phyloP scores from a whole-genome alignment of 1,140 invertebrate species.

The Amphibalanus amphitrite region DNA sequence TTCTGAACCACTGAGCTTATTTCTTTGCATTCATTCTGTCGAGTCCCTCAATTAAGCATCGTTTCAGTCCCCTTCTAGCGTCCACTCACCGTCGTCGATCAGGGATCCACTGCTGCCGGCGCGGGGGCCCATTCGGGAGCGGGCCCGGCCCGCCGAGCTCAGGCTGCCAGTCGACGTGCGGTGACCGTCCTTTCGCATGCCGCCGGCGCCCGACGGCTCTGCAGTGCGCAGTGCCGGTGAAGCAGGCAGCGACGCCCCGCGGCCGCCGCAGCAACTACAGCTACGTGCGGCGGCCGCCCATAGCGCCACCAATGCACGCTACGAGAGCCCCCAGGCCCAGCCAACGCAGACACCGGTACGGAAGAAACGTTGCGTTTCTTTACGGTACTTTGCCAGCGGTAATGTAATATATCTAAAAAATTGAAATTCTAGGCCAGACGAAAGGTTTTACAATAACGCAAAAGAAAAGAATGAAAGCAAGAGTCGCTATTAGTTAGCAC shows the following conservation, averaged over 20 bases:
- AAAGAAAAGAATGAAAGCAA: too few relatives aligned
- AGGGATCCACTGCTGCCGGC: background rate
- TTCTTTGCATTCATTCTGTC: too few relatives aligned
- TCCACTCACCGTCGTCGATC: background rate
- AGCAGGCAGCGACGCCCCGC: background rate
- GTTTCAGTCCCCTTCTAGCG: too few relatives aligned
- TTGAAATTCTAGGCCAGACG: too few relatives aligned
- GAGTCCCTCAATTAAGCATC: too few relatives aligned
- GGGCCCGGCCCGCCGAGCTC: background rate
- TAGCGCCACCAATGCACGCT: background rate
- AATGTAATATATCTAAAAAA: too few relatives aligned
- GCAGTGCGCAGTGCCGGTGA: background rate
- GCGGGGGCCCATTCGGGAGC: background rate
- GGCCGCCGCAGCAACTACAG: background rate
- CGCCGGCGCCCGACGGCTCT: background rate
- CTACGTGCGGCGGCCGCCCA: background rate
- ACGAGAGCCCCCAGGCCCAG: background rate
- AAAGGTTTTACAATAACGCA: too few relatives aligned
- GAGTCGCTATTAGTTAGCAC: too few relatives aligned
- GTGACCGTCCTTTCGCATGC: background rate
- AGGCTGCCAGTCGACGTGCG: constrained; percentile 2
- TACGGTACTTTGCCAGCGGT: too few relatives aligned
- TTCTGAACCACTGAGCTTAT: too few relatives aligned
- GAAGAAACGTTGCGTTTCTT: too few relatives aligned
- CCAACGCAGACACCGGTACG: background rate